These are phyloP conservation scores for Vollenhovia emeryi DNA, from an alignment of 1,140 invertebrate genomes.

Conservation along the genomic window DNA sequence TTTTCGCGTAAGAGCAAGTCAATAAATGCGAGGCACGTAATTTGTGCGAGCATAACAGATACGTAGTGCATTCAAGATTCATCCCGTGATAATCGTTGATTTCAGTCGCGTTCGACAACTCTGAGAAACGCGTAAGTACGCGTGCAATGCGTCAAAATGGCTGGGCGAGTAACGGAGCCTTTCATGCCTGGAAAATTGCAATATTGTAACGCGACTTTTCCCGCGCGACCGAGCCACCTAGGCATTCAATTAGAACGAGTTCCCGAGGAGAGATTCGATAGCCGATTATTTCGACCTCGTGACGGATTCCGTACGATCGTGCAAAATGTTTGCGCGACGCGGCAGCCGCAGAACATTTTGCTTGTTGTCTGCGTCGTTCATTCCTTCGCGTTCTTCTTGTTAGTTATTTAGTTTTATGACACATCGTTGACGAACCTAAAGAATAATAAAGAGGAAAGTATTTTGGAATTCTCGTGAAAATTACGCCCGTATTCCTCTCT, in stretches of 20 bases:
- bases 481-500: not conserved
- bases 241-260: conserved; percentile 38
- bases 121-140: not conserved
- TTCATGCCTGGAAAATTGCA: not conserved
- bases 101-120: not conserved
- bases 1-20: not conserved
- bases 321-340: conserved; percentile 9
- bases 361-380: not conserved
- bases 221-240: conserved; percentile 1
- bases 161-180: not conserved
- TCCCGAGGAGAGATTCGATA: conserved; percentile 19
- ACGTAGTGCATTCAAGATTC: not conserved
- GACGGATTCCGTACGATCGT: not conserved
- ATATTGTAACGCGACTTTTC: not conserved
- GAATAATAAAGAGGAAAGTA: not conserved
- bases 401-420: not conserved
- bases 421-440: not conserved
- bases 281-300: conserved; percentile 19
- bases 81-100: not conserved
- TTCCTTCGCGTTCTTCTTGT: not conserved
- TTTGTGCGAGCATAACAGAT: not conserved
- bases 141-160: not conserved
- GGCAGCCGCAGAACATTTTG: not conserved
- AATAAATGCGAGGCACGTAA: not conserved
- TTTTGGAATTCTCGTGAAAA: not conserved